Evolutionary conservation across 92 coral and sea anemone species (phyloP).

Genomic region (Parazoanthus atlanticus): DNA sequence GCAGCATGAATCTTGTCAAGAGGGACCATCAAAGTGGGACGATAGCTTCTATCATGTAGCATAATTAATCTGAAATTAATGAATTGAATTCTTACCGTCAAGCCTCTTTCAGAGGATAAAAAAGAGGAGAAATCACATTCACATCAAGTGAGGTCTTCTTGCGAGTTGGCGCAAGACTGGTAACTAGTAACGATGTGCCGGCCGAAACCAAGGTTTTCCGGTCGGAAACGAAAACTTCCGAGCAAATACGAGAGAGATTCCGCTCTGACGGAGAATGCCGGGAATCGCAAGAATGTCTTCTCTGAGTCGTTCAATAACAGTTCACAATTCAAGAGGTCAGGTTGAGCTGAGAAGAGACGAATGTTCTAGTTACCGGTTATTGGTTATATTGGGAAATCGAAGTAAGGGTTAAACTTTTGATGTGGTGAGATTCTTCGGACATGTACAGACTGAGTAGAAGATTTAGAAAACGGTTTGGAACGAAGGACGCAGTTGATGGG

Average conservation of each 20-base stretch:
- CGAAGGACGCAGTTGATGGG: slow-evolving; percentile 68
- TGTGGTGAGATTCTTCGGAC: slow-evolving; percentile 15
- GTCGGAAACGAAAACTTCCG: slow-evolving; percentile 9
- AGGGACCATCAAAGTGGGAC: too few species aligned
- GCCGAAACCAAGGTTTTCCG: neutral
- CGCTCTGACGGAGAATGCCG: neutral
- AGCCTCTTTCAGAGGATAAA: neutral
- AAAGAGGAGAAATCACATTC: neutral
- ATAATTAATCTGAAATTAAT: too few species aligned
- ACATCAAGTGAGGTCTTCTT: too few species aligned
- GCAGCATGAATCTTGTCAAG: too few species aligned
- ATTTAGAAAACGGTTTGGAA: slow-evolving; percentile 87
- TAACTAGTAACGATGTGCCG: neutral
- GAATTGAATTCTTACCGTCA: neutral
- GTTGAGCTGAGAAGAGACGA: neutral
- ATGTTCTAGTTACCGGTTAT: neutral
- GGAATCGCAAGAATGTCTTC: slow-evolving; percentile 13
- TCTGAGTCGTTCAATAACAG: neutral
- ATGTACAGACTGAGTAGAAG: slow-evolving; percentile 93
- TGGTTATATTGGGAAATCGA: neutral
- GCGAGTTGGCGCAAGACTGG: neutral
- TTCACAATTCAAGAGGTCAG: neutral
- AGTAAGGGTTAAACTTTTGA: neutral
- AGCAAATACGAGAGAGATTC: neutral
- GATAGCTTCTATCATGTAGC: neutral